Base-by-base conservation (phyloP, 2,797 vertebrate species). In the Eurystomus glaucurus region DNA sequence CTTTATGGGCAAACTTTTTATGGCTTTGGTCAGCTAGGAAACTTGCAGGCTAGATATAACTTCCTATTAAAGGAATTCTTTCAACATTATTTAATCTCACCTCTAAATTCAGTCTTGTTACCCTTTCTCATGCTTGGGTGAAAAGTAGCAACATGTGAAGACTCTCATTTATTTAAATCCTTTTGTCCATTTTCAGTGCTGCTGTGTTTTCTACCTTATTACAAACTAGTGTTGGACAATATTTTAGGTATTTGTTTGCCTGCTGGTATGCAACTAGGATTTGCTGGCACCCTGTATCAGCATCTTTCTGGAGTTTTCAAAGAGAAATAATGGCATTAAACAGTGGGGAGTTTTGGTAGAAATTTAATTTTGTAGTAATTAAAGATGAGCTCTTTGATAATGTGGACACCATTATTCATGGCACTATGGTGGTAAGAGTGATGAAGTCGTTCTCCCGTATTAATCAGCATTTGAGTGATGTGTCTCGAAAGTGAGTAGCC, bases 11-110 rank as follows among this genome's bases (percentile, higher is more conserved):
- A 84, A 93, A 41, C 9, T 19, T 81, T 35, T 62, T 76, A 61
- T 86, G 90, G 9, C 17, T 85, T 95, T 92, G 23, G 78, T 94
- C 39, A 84, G 17, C 11, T 58, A 33, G 69, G 65, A 86, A 81
- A 33, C 9, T 58, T 29, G 22, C 15, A 69, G 26, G 11, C 45
- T 51, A 68, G 23, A 23, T 48, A 70, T 3, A 70, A 66, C 31
- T 83, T 60, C 23, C 29, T 46, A 5, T 76, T 41, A 65, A 52
- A 87, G 48, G 51, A 70, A 66, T 61, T 84, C 3, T 78, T 28
- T 84, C 52, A 71, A 33, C 18, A 13, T 70, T n/a, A 85, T 51
- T 84, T 55, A 70, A 52, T 66, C 28, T 74, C 19, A 37, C 72
- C 17, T 87, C 46, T 74, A 45, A 91, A 79, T 22, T 79, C 41